These are phyloP conservation scores for Melanotaenia trifasciata DNA, from an alignment of 2,797 vertebrate genomes.

Conservation along the genomic window DNA sequence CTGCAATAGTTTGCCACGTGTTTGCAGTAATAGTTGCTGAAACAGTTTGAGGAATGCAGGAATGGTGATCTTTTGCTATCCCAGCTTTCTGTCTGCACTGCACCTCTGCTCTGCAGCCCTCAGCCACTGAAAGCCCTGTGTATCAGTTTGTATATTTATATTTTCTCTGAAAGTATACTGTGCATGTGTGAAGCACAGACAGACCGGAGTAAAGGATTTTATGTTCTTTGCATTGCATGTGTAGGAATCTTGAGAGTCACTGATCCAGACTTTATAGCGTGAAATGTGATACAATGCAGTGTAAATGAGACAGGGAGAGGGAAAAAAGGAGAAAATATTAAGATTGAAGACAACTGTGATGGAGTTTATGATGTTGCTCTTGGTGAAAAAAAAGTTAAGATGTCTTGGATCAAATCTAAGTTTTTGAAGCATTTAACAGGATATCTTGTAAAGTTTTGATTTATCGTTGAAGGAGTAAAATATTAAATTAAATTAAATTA, in stretches of 20 bases:
- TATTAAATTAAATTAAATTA: too few relatives aligned
- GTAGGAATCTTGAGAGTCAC: constrained; percentile 3
- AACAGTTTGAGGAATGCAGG: constrained; percentile 19
- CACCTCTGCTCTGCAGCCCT: constrained; percentile 2
- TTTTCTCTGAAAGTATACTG: constrained; percentile 37
- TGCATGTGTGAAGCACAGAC: constrained; percentile 12
- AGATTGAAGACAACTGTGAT: constrained; percentile 19
- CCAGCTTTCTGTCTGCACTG: constrained; percentile 7
- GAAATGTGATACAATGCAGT: constrained; percentile 40
- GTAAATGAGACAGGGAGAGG: constrained; percentile 23
- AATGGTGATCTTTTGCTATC: constrained; percentile 8
- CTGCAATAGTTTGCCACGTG: neutral
- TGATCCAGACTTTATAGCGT: constrained; percentile 21
- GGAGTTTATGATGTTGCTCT: neutral
- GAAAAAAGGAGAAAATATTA: neutral
- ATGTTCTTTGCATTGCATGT: constrained; percentile 26
- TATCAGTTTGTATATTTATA: constrained; percentile 45
- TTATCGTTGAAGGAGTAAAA: neutral
- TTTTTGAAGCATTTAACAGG: neutral
- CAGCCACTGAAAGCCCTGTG: constrained; percentile 4
- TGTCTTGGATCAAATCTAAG: neutral
- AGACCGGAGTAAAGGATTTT: constrained; percentile 7
- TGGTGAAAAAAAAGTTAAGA: neutral
- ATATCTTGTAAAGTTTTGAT: neutral
- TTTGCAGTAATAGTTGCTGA: constrained; percentile 5